These are phyloP conservation scores for Byasa hedistus DNA, from an alignment of 2,888 invertebrate species.

Conservation along the genomic window DNA sequence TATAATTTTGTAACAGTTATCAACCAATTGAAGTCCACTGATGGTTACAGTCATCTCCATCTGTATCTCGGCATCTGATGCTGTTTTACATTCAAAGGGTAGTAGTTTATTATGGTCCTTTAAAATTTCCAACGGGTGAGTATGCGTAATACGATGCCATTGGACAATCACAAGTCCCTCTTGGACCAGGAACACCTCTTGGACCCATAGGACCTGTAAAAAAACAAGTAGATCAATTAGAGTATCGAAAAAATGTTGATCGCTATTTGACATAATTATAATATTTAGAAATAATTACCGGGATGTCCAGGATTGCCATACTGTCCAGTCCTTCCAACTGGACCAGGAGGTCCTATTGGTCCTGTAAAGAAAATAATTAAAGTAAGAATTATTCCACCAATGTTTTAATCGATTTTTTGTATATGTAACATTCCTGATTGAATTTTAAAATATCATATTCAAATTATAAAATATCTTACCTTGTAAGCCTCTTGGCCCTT, in stretches of 20 bases:
- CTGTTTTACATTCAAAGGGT: background rate
- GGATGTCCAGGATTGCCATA: slow-evolving; percentile 87
- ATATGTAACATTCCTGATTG: no score
- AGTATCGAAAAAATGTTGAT: background rate
- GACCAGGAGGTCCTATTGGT: slow-evolving; percentile 83
- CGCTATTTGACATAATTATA: background rate
- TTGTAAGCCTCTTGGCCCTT: slow-evolving; percentile 84
- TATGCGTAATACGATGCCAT: slow-evolving; percentile 78
- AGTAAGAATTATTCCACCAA: background rate
- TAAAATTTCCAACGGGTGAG: slow-evolving; percentile 74
- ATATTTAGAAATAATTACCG: slow-evolving; percentile 67
- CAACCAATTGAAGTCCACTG: background rate
- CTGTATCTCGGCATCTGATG: background rate
- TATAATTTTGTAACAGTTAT: background rate
- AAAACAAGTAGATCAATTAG: background rate
- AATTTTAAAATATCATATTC: background rate
- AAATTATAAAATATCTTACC: slow-evolving; percentile 65
- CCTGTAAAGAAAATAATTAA: slow-evolving; percentile 43
- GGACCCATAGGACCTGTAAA: slow-evolving; percentile 62
- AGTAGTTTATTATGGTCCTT: slow-evolving; percentile 70
- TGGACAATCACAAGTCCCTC: slow-evolving; percentile 81
- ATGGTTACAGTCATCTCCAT: background rate
- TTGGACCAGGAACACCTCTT: slow-evolving; percentile 82
- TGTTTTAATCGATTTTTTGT: background rate
- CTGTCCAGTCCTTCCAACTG: slow-evolving; percentile 87